Conservation (phyloP, 2,888 invertebrate species). For the Drosophila putrida region DNA sequence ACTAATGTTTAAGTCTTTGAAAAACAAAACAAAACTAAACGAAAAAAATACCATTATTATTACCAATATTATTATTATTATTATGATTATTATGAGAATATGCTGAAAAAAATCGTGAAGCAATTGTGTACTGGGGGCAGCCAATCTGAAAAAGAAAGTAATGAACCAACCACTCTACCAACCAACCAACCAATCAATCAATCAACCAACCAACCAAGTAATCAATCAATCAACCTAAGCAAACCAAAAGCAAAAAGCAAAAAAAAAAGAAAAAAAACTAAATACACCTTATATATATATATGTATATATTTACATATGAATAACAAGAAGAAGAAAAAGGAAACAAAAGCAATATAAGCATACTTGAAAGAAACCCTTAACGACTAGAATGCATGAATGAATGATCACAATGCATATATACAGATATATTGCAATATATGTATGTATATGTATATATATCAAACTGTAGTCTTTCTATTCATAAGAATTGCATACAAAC, state of each 20-base stretch:
- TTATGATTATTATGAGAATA: constrained; percentile 73
- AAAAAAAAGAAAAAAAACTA: no score
- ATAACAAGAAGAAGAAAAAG: constrained; percentile 16
- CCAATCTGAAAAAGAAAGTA: constrained; percentile 82
- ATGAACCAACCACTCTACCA: constrained; percentile 51
- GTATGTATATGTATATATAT: constrained; percentile 11
- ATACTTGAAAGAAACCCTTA: constrained; percentile 11
- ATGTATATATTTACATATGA: constrained; percentile 24
- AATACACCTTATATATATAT: constrained; percentile 13
- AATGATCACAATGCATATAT: constrained; percentile 20
- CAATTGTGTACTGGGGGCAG: constrained; percentile 86
- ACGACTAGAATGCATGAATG: constrained; percentile 35
- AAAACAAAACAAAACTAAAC: constrained; percentile 51
- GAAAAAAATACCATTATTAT: constrained; percentile 53
- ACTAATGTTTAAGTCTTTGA: constrained; percentile 59
- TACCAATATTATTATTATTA: constrained; percentile 65
- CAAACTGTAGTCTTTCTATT: constrained; percentile 14
- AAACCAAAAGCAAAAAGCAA: constrained; percentile 21
- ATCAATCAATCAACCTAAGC: constrained; percentile 39
- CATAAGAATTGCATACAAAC: constrained; percentile 28
- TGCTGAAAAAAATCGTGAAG: constrained; percentile 85
- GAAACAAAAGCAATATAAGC: constrained; percentile 16
- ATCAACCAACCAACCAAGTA: constrained; percentile 44
- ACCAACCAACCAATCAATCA: constrained; percentile 44
- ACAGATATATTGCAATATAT: constrained; percentile 12